Conservation (phyloP, 2,888 invertebrate species). For the Standfussiana lucernea region DNA sequence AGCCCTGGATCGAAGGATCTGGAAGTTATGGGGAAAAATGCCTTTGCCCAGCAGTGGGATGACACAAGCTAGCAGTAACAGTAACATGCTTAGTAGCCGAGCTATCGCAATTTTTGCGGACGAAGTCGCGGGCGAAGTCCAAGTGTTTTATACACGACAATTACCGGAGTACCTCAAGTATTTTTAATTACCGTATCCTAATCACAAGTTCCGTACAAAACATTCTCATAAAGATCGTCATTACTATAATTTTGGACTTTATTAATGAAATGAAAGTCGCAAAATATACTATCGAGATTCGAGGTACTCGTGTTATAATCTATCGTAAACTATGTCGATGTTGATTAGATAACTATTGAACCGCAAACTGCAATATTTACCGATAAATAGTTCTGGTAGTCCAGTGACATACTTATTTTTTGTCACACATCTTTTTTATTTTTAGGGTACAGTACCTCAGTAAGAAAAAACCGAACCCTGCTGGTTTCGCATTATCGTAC, state of each 20-base stretch:
- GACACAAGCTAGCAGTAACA: too few species aligned
- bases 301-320: constrained; percentile 28
- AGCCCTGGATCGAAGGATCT: too few species aligned
- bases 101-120: too few species aligned
- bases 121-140: too few species aligned
- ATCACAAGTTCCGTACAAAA: background rate
- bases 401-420: background rate
- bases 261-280: background rate
- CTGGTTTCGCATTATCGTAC: background rate
- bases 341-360: constrained; percentile 53
- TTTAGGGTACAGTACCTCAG: too few species aligned
- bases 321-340: constrained; percentile 32
- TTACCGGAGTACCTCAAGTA: background rate
- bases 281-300: background rate
- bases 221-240: background rate
- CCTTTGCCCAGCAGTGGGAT: too few species aligned
- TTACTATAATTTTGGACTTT: background rate
- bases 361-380: constrained; percentile 32
- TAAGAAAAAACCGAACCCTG: background rate
- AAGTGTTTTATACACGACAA: background rate
- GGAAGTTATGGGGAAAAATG: too few species aligned
- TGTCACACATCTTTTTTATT: background rate
- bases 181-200: background rate
- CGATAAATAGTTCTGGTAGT: background rate
- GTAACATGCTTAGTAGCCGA: too few species aligned